Conservation (phyloP, 2,113 vertebrate species). For the Hystrix cristata region DNA sequence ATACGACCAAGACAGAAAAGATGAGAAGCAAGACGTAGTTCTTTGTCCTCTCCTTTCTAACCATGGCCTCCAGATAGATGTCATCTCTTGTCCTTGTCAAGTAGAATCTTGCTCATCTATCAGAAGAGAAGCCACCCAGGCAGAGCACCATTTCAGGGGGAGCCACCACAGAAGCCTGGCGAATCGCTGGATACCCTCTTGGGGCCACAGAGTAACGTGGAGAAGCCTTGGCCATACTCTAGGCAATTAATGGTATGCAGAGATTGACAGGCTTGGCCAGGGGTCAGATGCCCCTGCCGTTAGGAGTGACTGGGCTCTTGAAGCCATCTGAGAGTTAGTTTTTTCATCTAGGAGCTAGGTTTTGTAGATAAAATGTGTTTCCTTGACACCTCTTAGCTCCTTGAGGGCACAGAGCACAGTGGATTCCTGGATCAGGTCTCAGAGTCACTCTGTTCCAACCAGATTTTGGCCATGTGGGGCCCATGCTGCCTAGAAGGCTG, state of each 20-base stretch:
- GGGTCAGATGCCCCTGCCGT: not conserved
- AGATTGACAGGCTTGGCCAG: not conserved
- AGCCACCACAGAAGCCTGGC: not conserved
- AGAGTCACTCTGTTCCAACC: not conserved
- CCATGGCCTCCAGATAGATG: too few relatives aligned
- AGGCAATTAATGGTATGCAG: not conserved
- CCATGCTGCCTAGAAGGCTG: not conserved
- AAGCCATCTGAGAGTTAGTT: not conserved
- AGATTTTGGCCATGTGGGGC: not conserved
- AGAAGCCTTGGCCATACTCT: not conserved
- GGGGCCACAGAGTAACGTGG: not conserved
- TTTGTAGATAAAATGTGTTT: not conserved
- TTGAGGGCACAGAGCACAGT: not conserved
- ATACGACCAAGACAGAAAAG: not conserved
- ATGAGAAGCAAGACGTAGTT: not conserved
- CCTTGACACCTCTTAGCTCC: not conserved
- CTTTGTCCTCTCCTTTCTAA: not conserved
- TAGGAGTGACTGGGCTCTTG: not conserved
- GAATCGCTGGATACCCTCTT: not conserved
- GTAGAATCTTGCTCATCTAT: not conserved
- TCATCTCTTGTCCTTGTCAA: not conserved
- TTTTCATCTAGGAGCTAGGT: not conserved
- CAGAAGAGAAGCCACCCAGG: not conserved
- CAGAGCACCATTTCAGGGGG: not conserved
- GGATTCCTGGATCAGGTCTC: not conserved